A percentile compares a stretch with the other conserved stretches of the same genome.
Evolutionary conservation across 2,797 vertebrate genomes (phyloP).

Genomic region (Pogonophryne albipinna): DNA sequence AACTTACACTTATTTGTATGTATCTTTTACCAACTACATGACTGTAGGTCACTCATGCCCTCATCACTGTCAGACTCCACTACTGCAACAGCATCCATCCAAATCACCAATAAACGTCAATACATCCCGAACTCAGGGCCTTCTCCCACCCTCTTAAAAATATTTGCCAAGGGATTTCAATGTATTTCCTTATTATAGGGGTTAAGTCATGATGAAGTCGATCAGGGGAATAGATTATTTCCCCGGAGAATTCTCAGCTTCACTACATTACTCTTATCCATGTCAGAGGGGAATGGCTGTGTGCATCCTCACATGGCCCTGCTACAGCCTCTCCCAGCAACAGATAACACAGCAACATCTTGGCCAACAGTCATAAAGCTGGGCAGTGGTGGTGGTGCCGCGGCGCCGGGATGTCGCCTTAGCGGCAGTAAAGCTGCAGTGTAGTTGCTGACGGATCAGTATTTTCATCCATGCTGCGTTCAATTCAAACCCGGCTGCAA

Average conservation of each 20-base stretch:
- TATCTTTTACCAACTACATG: neutral
- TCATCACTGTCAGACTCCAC: too few relatives aligned
- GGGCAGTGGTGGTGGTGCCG: constrained; percentile 41
- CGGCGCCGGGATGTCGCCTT: constrained; percentile 71
- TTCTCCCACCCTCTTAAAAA: too few relatives aligned
- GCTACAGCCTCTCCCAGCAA: constrained; percentile 49
- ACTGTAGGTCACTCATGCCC: too few relatives aligned
- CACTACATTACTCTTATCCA: neutral
- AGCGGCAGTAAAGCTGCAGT: constrained; percentile 66
- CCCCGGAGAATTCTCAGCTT: neutral
- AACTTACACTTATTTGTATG: neutral
- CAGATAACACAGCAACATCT: constrained; percentile 66
- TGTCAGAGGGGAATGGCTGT: neutral
- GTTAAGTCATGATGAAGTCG: neutral
- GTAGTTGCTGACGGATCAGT: constrained; percentile 67
- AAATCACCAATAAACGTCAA: too few relatives aligned
- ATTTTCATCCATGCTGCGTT: constrained; percentile 34
- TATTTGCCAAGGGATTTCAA: too few relatives aligned
- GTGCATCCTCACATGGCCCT: constrained; percentile 15
- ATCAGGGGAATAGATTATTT: neutral
- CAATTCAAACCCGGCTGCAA: constrained; percentile 65
- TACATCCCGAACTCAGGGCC: too few relatives aligned
- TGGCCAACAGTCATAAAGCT: constrained; percentile 71
- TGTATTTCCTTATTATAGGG: neutral
- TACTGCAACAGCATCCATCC: too few relatives aligned